Evolutionary conservation across 2,888 invertebrate genomes (phyloP), one percentile per base, ranked within the genome.

Genomic region (Julus scanicus): DNA sequence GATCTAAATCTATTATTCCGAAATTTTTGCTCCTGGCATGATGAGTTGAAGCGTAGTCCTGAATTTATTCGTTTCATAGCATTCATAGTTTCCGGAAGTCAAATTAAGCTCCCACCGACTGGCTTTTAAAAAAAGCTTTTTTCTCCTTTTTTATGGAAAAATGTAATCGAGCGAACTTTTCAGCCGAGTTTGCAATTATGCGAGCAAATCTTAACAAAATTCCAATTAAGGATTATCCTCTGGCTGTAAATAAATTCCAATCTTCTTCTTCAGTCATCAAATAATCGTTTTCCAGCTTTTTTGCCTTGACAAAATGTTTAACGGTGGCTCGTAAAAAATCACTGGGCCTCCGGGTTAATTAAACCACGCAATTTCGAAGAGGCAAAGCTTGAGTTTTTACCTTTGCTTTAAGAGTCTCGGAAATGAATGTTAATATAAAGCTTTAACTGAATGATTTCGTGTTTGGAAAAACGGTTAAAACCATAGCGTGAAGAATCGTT

Each of bases 211-310:
- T 63, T n/a, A 63, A n/a, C 63, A n/a, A 63, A 63, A 63, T 63
- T 63, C 63, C 63, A 63, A 63, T 63, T 63, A 63, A n/a, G 63
- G 63, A 63, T 63, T 63, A 2, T 63, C 63, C n/a, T 63, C 63
- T 63, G 63, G 63, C 63, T 63, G n/a, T n/a, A 63, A 63, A n/a
- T 63, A 63, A 63, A 63, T 63, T 63, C 63, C 63, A n/a, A 63
- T 63, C 63, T 63, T 63, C 63, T 2, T 53, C 13, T n/a, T n/a
- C n/a, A 63, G n/a, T 63, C 63, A n/a, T 63, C 63, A n/a, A n/a
- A 48, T 48, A 48, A 63, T 63, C 63, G 63, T 63, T 63, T 63
- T n/a, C 63, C n/a, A 63, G 20, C 63, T 63, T 63, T 63, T 63
- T 63, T 63, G n/a, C 63, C 63, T n/a, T n/a, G 2, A 20, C 63